These are phyloP conservation scores for Acanthaster planci DNA, from an alignment of 35 echinoderm and acorn worm genomes.

Conservation along the genomic window DNA sequence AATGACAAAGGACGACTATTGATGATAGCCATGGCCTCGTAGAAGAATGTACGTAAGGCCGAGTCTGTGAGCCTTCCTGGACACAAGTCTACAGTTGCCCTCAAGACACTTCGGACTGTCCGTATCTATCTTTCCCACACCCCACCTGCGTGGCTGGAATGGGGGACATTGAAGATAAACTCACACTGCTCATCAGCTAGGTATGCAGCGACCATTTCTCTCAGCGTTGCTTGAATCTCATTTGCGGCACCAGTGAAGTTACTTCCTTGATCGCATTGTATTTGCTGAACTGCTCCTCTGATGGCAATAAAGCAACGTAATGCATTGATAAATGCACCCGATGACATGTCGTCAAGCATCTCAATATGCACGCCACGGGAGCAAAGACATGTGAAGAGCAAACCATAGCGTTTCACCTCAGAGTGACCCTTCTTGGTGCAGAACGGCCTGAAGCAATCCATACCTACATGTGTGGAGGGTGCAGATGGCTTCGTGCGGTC, in stretches of 20 bases:
- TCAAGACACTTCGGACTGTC: constrained; percentile 49
- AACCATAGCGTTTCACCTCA: constrained; percentile 73
- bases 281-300: constrained; percentile 62
- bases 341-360: constrained; percentile 19
- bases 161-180: constrained; percentile 50
- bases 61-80: constrained; percentile 48
- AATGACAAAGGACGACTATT: constrained; percentile 48
- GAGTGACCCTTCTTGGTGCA: constrained; percentile 45
- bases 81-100: constrained; percentile 15
- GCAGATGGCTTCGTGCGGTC: constrained; percentile 37
- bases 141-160: constrained; percentile 54
- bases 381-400: constrained; percentile 70
- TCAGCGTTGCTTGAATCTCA: constrained; percentile 47
- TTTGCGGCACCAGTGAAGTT: constrained; percentile 57
- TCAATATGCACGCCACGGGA: constrained; percentile 71
- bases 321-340: constrained; percentile 64
- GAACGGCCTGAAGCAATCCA: constrained; percentile 79
- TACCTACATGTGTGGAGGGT: constrained; percentile 64
- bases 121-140: constrained; percentile 71
- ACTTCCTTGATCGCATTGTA: constrained; percentile 64
- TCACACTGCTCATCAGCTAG: constrained; percentile 38
- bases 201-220: constrained; percentile 58
- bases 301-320: constrained; percentile 56
- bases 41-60: constrained; percentile 31
- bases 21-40: constrained; percentile 30